Evolutionary conservation across 2,113 vertebrate genomes (phyloP).

Genomic region (Anser brachyrhynchus): DNA sequence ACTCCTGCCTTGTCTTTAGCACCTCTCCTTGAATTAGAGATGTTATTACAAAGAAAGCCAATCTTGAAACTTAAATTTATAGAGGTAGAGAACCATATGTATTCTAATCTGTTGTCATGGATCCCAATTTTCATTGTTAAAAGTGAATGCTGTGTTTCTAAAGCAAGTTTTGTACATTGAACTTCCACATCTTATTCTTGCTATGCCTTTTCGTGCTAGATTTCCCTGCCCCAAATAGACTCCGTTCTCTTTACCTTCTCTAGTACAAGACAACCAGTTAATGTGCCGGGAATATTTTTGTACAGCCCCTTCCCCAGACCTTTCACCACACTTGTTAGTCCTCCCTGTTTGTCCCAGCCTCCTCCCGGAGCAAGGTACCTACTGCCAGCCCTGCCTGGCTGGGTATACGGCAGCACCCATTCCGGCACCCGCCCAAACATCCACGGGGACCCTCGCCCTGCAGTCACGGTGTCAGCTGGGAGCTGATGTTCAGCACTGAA

Average conservation of each 20-base stretch:
- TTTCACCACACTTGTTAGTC: neutral
- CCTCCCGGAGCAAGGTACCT: fast-evolving
- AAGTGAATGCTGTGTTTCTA: neutral
- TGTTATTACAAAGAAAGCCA: neutral
- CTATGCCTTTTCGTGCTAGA: neutral
- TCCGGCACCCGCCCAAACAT: neutral
- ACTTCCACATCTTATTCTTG: neutral
- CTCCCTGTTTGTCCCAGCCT: neutral
- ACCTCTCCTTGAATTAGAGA: neutral
- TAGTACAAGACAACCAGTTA: neutral
- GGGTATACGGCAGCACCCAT: fast-evolving
- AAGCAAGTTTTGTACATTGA: neutral
- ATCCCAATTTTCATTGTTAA: neutral
- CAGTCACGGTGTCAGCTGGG: neutral
- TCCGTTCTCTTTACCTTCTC: neutral
- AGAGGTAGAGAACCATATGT: neutral
- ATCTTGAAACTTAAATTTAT: neutral
- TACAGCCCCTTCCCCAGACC: neutral
- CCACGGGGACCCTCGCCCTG: neutral
- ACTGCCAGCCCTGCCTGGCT: neutral
- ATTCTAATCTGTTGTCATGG: neutral
- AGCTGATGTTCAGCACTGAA: neutral
- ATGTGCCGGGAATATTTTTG: neutral
- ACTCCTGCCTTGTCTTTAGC: neutral
- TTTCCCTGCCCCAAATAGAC: neutral